These are phyloP conservation scores for Drosophila nikananu DNA, from an alignment of 1,140 invertebrate species.

Conservation along the genomic window DNA sequence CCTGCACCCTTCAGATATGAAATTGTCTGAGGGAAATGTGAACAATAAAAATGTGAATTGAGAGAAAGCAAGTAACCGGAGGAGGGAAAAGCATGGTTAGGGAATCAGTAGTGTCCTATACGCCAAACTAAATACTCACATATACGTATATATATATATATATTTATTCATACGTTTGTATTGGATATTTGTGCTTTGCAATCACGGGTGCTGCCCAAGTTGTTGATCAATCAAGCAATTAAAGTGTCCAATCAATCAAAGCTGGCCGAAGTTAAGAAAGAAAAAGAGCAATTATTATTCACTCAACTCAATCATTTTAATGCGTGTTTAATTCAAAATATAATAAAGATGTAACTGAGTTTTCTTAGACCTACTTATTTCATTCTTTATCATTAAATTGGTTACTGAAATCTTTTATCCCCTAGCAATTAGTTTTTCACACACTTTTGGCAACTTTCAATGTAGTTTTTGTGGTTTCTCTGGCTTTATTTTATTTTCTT, in stretches of 20 bases:
- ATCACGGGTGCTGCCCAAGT: no score
- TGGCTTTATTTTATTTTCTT: no score
- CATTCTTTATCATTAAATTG: constrained; percentile 43
- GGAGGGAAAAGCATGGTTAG: not conserved
- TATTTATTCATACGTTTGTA: not conserved
- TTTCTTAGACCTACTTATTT: not conserved
- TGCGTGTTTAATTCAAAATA: not conserved
- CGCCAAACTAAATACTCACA: not conserved
- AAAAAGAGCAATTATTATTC: constrained; percentile 2
- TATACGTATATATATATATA: not conserved
- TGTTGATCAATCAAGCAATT: constrained; percentile 53
- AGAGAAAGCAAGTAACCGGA: not conserved
- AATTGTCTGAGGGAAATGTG: no score
- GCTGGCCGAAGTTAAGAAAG: constrained; percentile 6
- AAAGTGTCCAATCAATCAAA: constrained; percentile 40
- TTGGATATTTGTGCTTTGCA: constrained; percentile 40
- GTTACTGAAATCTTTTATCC: constrained; percentile 12
- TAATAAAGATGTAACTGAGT: no score
- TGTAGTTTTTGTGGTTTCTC: not conserved
- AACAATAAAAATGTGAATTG: not conserved
- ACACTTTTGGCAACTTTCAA: constrained; percentile 24
- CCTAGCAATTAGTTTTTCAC: not conserved
- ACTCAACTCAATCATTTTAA: constrained; percentile 26
- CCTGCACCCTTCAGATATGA: no score
- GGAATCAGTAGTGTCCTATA: no score